phyloP scores from a whole-genome alignment of 1,140 invertebrate genomes.

The Euglossa dilemma region DNA sequence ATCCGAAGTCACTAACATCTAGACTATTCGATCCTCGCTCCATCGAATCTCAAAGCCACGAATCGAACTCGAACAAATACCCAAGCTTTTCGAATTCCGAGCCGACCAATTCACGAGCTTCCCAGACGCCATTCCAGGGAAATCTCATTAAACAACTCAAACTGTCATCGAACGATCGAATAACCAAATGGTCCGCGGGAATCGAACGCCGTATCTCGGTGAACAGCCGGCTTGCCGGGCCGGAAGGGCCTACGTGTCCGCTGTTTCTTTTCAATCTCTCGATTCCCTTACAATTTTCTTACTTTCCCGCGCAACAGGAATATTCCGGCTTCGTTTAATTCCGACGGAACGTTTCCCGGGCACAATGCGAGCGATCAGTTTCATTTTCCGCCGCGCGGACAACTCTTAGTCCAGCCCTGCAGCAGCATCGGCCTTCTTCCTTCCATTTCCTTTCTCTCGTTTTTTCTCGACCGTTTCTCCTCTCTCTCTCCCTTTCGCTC shows the following conservation, averaged over 20 bases:
- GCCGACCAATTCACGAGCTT: neutral
- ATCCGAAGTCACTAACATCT: neutral
- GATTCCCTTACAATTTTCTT: neutral
- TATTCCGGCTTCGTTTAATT: conserved; percentile 5
- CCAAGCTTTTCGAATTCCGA: neutral
- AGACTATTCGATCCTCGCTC: neutral
- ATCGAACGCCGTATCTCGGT: neutral
- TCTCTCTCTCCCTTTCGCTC: no score
- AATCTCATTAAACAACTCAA: neutral
- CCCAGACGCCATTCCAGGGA: neutral
- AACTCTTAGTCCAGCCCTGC: neutral
- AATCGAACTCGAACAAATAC: no score
- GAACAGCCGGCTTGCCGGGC: no score
- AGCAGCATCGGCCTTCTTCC: neutral
- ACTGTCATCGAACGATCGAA: neutral
- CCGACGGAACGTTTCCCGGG: neutral
- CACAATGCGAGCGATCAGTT: conserved; percentile 19
- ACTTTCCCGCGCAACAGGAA: neutral
- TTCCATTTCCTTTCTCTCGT: neutral
- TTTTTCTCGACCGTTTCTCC: neutral
- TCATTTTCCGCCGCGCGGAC: conserved; percentile 14
- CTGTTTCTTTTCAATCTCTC: neutral
- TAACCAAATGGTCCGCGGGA: neutral
- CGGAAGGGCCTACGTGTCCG: neutral
- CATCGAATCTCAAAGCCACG: no score